Percentiles rank a stretch among this genome's conserved stretches.
Evolutionary conservation across 2,888 invertebrate genomes (phyloP).

Genomic region (Dicyrtomina minuta): DNA sequence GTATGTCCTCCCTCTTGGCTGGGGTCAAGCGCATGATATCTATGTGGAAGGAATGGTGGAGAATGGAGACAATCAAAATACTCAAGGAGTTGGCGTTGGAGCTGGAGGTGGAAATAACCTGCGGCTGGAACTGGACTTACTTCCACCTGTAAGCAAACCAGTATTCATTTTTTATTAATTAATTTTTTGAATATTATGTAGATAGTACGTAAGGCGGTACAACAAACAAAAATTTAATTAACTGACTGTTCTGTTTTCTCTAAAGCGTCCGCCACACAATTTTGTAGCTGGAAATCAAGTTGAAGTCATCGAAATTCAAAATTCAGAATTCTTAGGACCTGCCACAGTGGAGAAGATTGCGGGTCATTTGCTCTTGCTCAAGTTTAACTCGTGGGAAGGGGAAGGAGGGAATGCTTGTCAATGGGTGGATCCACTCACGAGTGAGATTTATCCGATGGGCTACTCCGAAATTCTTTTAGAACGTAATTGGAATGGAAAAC

Average conservation of each 20-base stretch:
- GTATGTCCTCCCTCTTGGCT: slow-evolving; percentile 12
- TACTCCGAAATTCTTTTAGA: slow-evolving; percentile 15
- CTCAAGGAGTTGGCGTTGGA: too few species aligned
- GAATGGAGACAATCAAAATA: too few species aligned
- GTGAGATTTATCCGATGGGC: slow-evolving; percentile 17
- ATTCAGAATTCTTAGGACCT: neutral
- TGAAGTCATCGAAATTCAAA: neutral
- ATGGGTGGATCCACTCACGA: slow-evolving; percentile 11
- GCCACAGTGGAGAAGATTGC: slow-evolving; percentile 2
- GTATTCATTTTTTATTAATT: too few species aligned
- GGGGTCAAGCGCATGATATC: slow-evolving; percentile 4
- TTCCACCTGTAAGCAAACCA: too few species aligned
- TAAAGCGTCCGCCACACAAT: slow-evolving; percentile 4
- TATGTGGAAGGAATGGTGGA: slow-evolving; percentile 5
- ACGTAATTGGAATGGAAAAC: too few species aligned
- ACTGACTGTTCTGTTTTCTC: too few species aligned
- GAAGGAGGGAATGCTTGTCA: neutral
- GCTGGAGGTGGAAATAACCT: too few species aligned
- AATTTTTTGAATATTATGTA: too few species aligned
- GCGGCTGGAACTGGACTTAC: too few species aligned
- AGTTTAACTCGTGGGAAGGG: neutral
- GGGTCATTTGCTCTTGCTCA: slow-evolving; percentile 4
- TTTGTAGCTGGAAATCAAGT: slow-evolving; percentile 5
- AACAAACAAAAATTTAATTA: too few species aligned
- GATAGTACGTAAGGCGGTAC: too few species aligned